Evolutionary conservation across 2,888 invertebrate genomes (phyloP).

Genomic region (Cephus spinipes): DNA sequence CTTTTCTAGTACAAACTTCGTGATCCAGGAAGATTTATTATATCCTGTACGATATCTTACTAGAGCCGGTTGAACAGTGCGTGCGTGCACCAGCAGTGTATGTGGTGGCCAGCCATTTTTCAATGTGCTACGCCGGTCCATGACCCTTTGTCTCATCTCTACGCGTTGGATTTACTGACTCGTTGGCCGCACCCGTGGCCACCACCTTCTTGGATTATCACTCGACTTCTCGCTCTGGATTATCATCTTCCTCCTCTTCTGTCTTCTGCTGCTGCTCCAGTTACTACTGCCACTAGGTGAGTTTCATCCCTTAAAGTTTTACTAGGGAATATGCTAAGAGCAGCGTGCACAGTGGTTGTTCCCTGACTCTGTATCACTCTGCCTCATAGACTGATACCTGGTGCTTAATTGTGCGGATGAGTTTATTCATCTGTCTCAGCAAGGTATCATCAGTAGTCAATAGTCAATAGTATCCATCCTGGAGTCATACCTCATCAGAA

Average conservation of each 20-base stretch:
- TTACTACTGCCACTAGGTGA: neutral
- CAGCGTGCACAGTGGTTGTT: neutral
- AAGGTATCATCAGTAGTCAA: neutral
- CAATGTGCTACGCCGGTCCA: constrained; percentile 42
- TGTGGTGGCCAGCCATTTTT: constrained; percentile 46
- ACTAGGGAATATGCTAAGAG: neutral
- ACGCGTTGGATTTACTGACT: constrained; percentile 34
- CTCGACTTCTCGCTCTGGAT: constrained; percentile 4
- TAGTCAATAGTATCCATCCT: neutral
- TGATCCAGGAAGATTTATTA: neutral
- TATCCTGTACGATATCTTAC: constrained; percentile 4
- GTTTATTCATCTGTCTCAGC: neutral
- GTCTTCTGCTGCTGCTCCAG: neutral
- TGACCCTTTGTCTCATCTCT: constrained; percentile 20
- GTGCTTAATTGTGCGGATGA: neutral
- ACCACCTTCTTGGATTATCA: neutral
- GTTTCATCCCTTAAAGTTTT: neutral
- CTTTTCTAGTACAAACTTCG: neutral
- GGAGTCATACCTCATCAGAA: neutral
- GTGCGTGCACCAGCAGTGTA: constrained; percentile 44
- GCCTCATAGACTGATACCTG: neutral
- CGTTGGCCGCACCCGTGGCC: constrained; percentile 1
- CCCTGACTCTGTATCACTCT: neutral
- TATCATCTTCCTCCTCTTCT: constrained; percentile 11
- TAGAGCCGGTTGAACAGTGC: constrained; percentile 34